A percentile compares a stretch with the other conserved stretches of the same genome.
These are phyloP conservation scores for Rotaria magnacalcarata DNA, from an alignment of 2,888 invertebrate genomes.

Conservation along the genomic window DNA sequence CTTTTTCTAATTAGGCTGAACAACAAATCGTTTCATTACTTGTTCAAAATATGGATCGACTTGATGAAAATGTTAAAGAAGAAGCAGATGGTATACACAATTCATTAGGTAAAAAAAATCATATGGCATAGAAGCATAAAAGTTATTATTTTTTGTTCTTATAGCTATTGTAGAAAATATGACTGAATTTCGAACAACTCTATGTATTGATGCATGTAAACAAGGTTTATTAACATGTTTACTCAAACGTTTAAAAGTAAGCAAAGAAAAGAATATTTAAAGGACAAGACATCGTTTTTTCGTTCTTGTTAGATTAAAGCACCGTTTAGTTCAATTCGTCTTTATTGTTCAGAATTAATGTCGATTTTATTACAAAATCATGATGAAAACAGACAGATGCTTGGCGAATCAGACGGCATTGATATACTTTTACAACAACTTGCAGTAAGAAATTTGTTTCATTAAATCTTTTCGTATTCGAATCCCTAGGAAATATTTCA, in stretches of 20 bases:
- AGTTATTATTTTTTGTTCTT: slow-evolving; percentile 47
- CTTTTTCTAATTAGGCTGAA: slow-evolving; percentile 63
- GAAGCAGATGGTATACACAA: slow-evolving; percentile 94
- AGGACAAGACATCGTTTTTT: background rate
- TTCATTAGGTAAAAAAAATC: slow-evolving; percentile 67
- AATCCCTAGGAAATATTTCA: no score
- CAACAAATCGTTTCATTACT: slow-evolving; percentile 82
- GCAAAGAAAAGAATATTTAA: background rate
- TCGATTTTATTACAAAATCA: slow-evolving; percentile 88
- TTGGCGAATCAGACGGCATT: slow-evolving; percentile 89
- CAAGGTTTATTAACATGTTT: slow-evolving; percentile 88
- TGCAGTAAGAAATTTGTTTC: slow-evolving; percentile 65
- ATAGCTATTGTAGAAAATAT: slow-evolving; percentile 87
- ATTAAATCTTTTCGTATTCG: no score
- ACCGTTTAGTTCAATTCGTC: slow-evolving; percentile 84
- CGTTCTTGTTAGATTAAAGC: slow-evolving; percentile 38
- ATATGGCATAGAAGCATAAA: background rate
- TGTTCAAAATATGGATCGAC: slow-evolving; percentile 83
- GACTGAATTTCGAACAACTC: slow-evolving; percentile 78
- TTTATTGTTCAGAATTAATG: slow-evolving; percentile 89
- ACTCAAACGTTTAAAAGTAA: slow-evolving; percentile 74
- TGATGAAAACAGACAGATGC: slow-evolving; percentile 58
- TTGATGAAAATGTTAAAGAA: slow-evolving; percentile 86
- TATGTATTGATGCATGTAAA: slow-evolving; percentile 77
- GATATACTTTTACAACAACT: slow-evolving; percentile 89